Evolutionary conservation across 2,797 vertebrate genomes (phyloP).

Genomic region (Microctenopoma stevenorrisi): DNA sequence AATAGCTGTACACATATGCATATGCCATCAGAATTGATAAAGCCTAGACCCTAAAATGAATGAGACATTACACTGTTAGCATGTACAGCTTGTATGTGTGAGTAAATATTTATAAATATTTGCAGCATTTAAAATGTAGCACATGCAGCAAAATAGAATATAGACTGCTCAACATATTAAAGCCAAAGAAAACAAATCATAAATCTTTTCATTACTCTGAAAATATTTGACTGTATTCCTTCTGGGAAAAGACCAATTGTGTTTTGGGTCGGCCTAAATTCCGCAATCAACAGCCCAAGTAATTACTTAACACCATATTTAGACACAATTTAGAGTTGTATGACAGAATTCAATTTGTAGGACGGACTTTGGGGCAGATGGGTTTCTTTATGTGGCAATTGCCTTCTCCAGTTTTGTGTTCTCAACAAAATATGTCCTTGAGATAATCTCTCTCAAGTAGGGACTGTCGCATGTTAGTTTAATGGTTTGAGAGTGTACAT

Average conservation of each 20-base stretch:
- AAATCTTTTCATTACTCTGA: not conserved
- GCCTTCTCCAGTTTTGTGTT: slow-evolving; percentile 42
- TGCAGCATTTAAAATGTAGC: not conserved
- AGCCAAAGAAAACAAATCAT: no score
- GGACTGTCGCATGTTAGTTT: slow-evolving; percentile 1
- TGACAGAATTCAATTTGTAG: slow-evolving; percentile 28
- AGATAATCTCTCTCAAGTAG: slow-evolving; percentile 22
- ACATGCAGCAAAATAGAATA: not conserved
- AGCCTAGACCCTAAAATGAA: no score
- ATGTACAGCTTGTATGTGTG: not conserved
- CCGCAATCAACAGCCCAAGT: slow-evolving; percentile 59
- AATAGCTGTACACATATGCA: slow-evolving; percentile 13
- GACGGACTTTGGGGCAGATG: slow-evolving; percentile 23
- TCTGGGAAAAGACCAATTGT: slow-evolving; percentile 2
- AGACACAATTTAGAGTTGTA: slow-evolving; percentile 28
- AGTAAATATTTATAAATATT: no score
- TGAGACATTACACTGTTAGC: not conserved
- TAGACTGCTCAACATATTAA: not conserved
- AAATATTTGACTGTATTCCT: not conserved
- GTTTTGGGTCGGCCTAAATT: slow-evolving; percentile 30
- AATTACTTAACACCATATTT: slow-evolving; percentile 64
- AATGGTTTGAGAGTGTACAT: slow-evolving; percentile 5
- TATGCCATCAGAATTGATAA: not conserved
- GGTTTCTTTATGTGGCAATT: slow-evolving; percentile 43
- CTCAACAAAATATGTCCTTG: slow-evolving; percentile 40